Base-by-base conservation (phyloP, 37 sponge, comb jelly and placozoan species). In the Cliona cf. orientalis region DNA sequence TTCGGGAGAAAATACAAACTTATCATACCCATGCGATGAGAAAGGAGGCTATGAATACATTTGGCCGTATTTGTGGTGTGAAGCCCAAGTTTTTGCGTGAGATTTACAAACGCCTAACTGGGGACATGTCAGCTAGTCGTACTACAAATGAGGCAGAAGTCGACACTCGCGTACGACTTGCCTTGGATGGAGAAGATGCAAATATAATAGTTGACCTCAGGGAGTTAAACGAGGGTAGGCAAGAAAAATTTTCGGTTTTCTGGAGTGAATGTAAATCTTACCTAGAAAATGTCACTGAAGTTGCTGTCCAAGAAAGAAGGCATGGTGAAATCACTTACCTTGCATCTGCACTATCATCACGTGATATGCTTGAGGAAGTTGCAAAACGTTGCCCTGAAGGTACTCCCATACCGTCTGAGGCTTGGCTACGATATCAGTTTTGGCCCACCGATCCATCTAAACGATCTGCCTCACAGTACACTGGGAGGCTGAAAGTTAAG, bases 221-320 rank as follows among this genome's bases (percentile, higher is more conserved):
- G 55, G 39, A 72, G 28, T 38, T 36, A 4, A 72, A 72, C 33
- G 37, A 72, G 44, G 76, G 76, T 23, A n/a, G 43, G 12, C 35
- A 59, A 49, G 29, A 42, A 3, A 80, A 60, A 29, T 80, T 25
- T 5, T 37, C 26, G 5, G 39, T 37, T 7, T 80, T 67, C 38
- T 80, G 41, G 41, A 55, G 58, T 19, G 42, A 58, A 7, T 26
- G 33, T 63, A 12, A 39, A 23, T 26, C 21, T 25, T 78, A 42
- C 55, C 4, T 78, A 12, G 25, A 80, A 2, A 44, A 78, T 4
- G 66, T 44, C 17, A 33, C 42, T 25, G 78, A 44, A 43, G 31
- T 28, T 64, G 78, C 78, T 41, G 78, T 63, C 4, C 55, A 78
- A 29, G 78, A 78, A 32, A 62, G 78, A 62, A 33, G 65, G 12